Base-by-base conservation (phyloP, 2,888 invertebrate species). In the Zygaena filipendulae region DNA sequence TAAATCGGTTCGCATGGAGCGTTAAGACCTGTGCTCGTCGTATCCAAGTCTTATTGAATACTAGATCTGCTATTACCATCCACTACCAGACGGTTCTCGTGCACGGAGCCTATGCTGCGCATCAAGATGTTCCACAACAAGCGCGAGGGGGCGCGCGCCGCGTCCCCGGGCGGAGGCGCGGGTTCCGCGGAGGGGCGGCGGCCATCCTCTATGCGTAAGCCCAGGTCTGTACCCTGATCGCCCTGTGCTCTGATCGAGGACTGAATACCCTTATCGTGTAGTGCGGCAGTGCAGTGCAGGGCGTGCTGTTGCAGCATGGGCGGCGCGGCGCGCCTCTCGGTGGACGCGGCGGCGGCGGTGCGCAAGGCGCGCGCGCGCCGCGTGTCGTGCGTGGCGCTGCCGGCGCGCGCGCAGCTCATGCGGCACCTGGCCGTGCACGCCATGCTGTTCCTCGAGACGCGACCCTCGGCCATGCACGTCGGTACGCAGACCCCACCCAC, bases 401-500 rank as follows among this genome's bases (percentile, higher is more conserved):
- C 82, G 5, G 16, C 43, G 41, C 64, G 63, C 19, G 68, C 70
- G 37, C 62, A 56, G 39, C 31, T 32, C 42, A 59, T 82, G 58
- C 66, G 85, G 38, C 69, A 63, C 26, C 68, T 86, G 11, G 84
- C 87, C 20, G 84, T 87, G 30, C 85, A 87, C 55, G 82, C 85
- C 33, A 82, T 88, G 55, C 50, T 88, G 27, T 91, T 90, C 59
- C 68, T 93, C 12, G 62, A 80, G 30, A 82, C 82, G 0, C 75
- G 92, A 2, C 63, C 64, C 11, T 40, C 40, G 26, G 42, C 48
- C 33, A 64, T 64, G 58, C 42, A 43, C 26, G 61, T 64, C 33
- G 75, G 71, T 70, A 1, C 34, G 47, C 21, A 12, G n/a, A n/a
- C n/a, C n/a, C n/a, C n/a, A n/a, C n/a, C n/a, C 23, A 8, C 8